These are phyloP conservation scores for Mechanitis messenoides DNA, from an alignment of 2,888 invertebrate species.

Conservation along the genomic window DNA sequence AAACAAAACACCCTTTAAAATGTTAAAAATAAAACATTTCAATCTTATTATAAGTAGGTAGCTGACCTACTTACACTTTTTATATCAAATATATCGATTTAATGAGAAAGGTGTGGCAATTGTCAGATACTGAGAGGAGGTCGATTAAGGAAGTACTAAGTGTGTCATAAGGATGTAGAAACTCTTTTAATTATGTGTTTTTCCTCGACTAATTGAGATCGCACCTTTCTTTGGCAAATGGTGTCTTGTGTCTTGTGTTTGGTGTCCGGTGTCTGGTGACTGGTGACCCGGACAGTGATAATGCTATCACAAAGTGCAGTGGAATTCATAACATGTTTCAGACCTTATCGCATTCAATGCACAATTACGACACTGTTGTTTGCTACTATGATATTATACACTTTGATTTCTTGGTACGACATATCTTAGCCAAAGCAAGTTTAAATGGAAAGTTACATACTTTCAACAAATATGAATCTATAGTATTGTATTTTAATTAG, in stretches of 20 bases:
- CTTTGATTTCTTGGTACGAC: background rate
- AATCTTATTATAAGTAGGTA: too few species aligned
- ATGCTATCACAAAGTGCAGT: slow-evolving; percentile 42
- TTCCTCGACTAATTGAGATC: slow-evolving; percentile 38
- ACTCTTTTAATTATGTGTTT: slow-evolving; percentile 25
- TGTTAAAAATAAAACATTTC: too few species aligned
- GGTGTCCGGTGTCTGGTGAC: slow-evolving; percentile 35
- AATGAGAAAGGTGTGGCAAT: too few species aligned
- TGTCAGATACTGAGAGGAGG: too few species aligned
- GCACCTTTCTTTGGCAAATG: slow-evolving; percentile 45
- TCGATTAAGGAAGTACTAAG: too few species aligned
- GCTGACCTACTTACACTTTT: too few species aligned
- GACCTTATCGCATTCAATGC: slow-evolving; percentile 28
- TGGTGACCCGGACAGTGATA: slow-evolving; percentile 47
- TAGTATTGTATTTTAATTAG: too few species aligned
- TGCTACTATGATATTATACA: slow-evolving; percentile 9
- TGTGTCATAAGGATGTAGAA: slow-evolving; percentile 1
- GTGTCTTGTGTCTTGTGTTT: slow-evolving; percentile 18
- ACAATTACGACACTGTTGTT: slow-evolving; percentile 17
- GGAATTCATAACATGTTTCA: slow-evolving; percentile 34
- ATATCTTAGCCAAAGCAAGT: background rate
- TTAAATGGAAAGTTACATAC: background rate
- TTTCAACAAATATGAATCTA: too few species aligned
- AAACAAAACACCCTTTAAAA: too few species aligned
- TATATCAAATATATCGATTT: too few species aligned